phyloP scores from a whole-genome alignment of 1,140 invertebrate species.

The Anoplophora glabripennis region DNA sequence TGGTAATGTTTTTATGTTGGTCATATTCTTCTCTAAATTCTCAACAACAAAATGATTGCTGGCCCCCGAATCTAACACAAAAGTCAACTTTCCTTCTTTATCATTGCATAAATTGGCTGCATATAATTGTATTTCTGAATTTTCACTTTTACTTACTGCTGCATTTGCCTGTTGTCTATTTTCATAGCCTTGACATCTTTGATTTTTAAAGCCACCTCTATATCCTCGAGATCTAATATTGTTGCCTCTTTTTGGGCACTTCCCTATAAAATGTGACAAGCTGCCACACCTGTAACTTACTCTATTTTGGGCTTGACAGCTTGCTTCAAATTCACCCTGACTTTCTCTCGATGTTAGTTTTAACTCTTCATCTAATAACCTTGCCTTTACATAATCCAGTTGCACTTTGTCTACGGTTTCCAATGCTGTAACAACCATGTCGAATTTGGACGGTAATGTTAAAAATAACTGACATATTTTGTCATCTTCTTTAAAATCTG shows the following conservation, averaged over 20 bases:
- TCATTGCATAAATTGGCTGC: slow-evolving; percentile 10
- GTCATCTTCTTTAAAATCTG: slow-evolving; percentile 27
- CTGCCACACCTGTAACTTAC: background rate
- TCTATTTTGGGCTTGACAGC: background rate
- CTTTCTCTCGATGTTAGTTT: background rate
- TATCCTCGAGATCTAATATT: background rate
- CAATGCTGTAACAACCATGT: slow-evolving; percentile 48
- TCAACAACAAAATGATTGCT: slow-evolving; percentile 11
- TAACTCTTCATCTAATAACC: slow-evolving; percentile 14
- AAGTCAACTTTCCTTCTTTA: background rate
- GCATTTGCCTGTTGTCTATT: background rate
- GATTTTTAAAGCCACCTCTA: background rate
- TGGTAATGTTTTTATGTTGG: slow-evolving; percentile 16
- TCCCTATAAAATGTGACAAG: background rate
- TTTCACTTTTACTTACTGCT: background rate
- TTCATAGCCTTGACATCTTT: background rate
- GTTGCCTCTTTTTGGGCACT: background rate
- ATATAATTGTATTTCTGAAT: slow-evolving; percentile 6
- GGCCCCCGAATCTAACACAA: background rate
- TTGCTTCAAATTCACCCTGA: slow-evolving; percentile 7
- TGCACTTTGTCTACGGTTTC: slow-evolving; percentile 47
- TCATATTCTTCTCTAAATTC: slow-evolving; percentile 6
- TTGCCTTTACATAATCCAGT: slow-evolving; percentile 25
- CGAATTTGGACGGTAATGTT: slow-evolving; percentile 43
- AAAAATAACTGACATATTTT: slow-evolving; percentile 45